Evolutionary conservation across 2,888 invertebrate genomes (phyloP).

Genomic region (Andrena minutula): DNA sequence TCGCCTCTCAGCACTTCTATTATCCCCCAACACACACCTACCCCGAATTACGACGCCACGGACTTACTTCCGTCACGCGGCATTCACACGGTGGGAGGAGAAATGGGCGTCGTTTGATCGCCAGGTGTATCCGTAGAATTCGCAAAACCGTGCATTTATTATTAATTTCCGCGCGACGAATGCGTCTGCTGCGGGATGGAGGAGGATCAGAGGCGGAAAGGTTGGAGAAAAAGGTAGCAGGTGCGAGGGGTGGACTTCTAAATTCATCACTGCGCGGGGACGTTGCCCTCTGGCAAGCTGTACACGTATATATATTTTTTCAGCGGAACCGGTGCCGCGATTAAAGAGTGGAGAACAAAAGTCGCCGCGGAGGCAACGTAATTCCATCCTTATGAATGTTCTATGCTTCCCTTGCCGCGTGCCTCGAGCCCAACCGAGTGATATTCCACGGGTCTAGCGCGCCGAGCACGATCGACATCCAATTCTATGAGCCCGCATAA

Average conservation of each 20-base stretch:
- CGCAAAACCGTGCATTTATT: constrained; percentile 59
- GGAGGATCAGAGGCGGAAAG: background rate
- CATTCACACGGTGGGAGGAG: background rate
- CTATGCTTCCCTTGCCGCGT: constrained; percentile 59
- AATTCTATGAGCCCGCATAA: constrained; percentile 59
- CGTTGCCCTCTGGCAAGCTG: constrained; percentile 62
- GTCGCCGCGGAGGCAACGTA: constrained; percentile 66
- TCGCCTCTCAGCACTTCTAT: background rate
- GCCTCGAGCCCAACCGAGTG: constrained; percentile 40
- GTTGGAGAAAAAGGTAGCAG: constrained; percentile 26
- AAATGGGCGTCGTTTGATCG: background rate
- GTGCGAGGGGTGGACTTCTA: constrained; percentile 61
- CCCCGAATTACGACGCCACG: no score
- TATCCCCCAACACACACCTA: no score
- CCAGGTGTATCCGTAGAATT: constrained; percentile 35
- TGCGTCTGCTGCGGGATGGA: constrained; percentile 49
- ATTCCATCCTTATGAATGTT: constrained; percentile 68
- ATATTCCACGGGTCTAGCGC: constrained; percentile 27
- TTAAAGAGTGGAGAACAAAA: constrained; percentile 69
- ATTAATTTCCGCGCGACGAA: constrained; percentile 66
- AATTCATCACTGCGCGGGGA: constrained; percentile 69
- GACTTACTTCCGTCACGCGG: no score
- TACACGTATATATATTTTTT: constrained; percentile 53
- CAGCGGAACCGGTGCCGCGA: constrained; percentile 59
- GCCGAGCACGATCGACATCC: constrained; percentile 49